Percentiles rank a stretch among this genome's conserved stretches.
Evolutionary conservation across 2,113 vertebrate species (phyloP).

Genomic region (Petaurus breviceps): DNA sequence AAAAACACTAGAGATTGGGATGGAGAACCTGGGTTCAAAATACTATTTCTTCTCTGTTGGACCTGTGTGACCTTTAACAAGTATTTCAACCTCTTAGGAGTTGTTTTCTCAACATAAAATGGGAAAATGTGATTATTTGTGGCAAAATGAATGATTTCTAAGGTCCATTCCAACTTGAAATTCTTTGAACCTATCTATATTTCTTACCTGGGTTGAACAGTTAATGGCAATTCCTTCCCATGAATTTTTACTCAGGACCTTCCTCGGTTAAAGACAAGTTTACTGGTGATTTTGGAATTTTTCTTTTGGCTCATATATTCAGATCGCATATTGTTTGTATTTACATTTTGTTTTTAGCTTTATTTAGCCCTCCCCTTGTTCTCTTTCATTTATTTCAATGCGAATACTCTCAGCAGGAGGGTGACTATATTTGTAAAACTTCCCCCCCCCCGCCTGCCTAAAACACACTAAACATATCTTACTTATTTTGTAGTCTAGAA

Average conservation of each 20-base stretch:
- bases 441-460: conserved; percentile 26
- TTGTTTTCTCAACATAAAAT: not conserved
- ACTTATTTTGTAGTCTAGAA: conserved; percentile 54
- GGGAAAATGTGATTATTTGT: not conserved
- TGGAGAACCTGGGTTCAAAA: not conserved
- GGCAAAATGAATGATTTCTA: not conserved
- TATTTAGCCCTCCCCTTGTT: conserved; percentile 70
- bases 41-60: not conserved
- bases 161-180: not conserved
- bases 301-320: conserved; percentile 70
- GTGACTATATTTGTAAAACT: conserved; percentile 74
- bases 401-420: conserved; percentile 73
- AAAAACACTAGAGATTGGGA: not conserved
- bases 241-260: conserved; percentile 14
- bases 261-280: conserved; percentile 64
- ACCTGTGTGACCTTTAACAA: not conserved
- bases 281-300: conserved; percentile 68
- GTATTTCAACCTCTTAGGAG: not conserved
- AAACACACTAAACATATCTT: conserved; percentile 64
- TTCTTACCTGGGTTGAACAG: conserved; percentile 5
- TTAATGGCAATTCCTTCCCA: not conserved
- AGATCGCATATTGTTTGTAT: conserved; percentile 79
- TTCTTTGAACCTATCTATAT: not conserved
- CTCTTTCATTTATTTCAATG: conserved; percentile 79
- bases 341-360: conserved; percentile 73